These are phyloP conservation scores for Dryobotodes eremita DNA, from an alignment of 2,888 invertebrate genomes.

Conservation along the genomic window DNA sequence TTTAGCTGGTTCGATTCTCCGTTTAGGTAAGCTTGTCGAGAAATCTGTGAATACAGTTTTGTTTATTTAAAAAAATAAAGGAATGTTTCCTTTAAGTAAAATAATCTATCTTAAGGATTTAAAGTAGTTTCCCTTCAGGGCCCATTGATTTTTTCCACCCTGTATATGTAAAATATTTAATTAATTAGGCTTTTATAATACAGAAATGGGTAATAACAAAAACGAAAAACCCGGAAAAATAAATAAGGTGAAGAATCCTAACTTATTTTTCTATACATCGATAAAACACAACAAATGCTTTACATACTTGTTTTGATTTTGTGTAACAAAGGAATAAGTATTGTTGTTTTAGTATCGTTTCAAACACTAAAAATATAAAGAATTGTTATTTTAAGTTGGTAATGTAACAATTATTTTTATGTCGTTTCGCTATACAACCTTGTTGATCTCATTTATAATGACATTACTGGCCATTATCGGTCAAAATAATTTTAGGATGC, in stretches of 20 bases:
- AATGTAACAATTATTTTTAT: not conserved
- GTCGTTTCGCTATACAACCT: not conserved
- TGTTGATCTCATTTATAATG: not conserved
- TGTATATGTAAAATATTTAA: slow-evolving; percentile 3
- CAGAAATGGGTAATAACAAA: not conserved
- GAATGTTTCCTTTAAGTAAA: no score
- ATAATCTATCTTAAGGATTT: no score
- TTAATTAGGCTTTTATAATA: not conserved
- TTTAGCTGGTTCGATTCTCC: no score
- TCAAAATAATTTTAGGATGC: not conserved
- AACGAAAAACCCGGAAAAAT: not conserved
- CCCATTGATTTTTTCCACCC: no score
- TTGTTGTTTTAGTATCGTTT: no score
- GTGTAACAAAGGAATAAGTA: not conserved
- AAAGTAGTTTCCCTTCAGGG: no score
- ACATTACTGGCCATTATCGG: not conserved
- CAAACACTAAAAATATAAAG: no score
- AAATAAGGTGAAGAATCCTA: not conserved
- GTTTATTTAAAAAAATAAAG: no score
- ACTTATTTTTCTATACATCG: not conserved
- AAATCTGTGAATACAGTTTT: no score
- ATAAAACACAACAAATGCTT: not conserved
- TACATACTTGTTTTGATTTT: not conserved
- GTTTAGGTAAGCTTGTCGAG: no score
- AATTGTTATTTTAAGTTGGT: no score